phyloP scores from a whole-genome alignment of 1,140 invertebrate genomes.

The Eriocheir sinensis region DNA sequence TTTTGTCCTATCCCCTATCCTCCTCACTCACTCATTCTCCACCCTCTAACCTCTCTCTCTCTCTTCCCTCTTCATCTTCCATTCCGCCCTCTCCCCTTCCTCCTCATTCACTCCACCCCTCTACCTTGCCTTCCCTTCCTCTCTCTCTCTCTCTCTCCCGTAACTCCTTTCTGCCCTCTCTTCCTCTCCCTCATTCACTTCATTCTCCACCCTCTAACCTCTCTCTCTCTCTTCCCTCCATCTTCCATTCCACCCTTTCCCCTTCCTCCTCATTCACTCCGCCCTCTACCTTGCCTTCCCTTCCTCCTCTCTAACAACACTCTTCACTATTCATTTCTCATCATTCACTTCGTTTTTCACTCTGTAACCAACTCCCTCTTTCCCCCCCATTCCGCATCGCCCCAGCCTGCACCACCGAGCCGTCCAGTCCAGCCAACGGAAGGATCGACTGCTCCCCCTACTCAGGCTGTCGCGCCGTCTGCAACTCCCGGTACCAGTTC shows the following conservation, averaged over 20 bases:
- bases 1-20: too few species aligned
- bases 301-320: too few species aligned
- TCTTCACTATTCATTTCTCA: neutral
- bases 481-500: constrained; percentile 86
- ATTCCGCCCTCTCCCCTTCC: neutral
- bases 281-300: too few species aligned
- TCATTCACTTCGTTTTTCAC: neutral
- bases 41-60: neutral
- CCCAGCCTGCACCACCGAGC: constrained; percentile 69
- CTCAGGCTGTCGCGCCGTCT: constrained; percentile 86
- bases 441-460: constrained; percentile 74
- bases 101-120: neutral
- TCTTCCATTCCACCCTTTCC: neutral
- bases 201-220: too few species aligned
- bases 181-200: neutral
- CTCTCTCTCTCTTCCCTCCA: too few species aligned
- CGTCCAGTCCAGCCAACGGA: constrained; percentile 65
- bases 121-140: neutral
- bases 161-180: neutral
- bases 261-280: too few species aligned
- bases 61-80: neutral
- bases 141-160: neutral
- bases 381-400: neutral
- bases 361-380: too few species aligned
- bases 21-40: neutral